A percentile compares a stretch with the other conserved stretches of the same genome.
These are phyloP conservation scores for Mythimna vitellina DNA, from an alignment of 2,888 invertebrate genomes.

Conservation along the genomic window DNA sequence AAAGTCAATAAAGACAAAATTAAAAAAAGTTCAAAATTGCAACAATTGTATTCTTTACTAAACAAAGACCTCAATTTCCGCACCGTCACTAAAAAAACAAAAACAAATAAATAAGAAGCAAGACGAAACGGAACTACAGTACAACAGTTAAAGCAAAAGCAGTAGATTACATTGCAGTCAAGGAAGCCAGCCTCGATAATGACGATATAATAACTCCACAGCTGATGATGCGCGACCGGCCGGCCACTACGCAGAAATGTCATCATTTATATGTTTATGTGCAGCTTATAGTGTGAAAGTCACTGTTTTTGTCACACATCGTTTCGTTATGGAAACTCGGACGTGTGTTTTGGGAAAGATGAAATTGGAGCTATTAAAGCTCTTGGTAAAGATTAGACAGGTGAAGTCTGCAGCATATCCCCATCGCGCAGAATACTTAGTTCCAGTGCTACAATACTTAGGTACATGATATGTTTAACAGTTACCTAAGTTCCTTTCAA, in stretches of 20 bases:
- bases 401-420: not conserved
- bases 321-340: slow-evolving; percentile 33
- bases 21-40: no score
- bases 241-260: slow-evolving; percentile 49
- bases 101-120: slow-evolving; percentile 8
- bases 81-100: slow-evolving; percentile 2
- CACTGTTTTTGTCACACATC: slow-evolving; percentile 46
- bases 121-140: slow-evolving; percentile 46
- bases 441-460: not conserved
- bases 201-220: slow-evolving; percentile 54
- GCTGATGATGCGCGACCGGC: slow-evolving; percentile 36
- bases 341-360: not conserved
- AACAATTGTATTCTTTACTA: no score
- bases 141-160: slow-evolving; percentile 55
- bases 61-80: not conserved
- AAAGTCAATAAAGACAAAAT: no score
- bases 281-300: slow-evolving; percentile 63
- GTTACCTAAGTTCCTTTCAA: no score
- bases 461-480: no score
- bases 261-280: slow-evolving; percentile 58
- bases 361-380: not conserved
- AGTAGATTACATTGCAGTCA: slow-evolving; percentile 41
- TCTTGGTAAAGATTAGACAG: not conserved
- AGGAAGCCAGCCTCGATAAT: slow-evolving; percentile 58
- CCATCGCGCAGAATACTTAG: not conserved